Base-by-base conservation (phyloP, 2,888 invertebrate genomes). In the Coelogynopora nodosa region DNA sequence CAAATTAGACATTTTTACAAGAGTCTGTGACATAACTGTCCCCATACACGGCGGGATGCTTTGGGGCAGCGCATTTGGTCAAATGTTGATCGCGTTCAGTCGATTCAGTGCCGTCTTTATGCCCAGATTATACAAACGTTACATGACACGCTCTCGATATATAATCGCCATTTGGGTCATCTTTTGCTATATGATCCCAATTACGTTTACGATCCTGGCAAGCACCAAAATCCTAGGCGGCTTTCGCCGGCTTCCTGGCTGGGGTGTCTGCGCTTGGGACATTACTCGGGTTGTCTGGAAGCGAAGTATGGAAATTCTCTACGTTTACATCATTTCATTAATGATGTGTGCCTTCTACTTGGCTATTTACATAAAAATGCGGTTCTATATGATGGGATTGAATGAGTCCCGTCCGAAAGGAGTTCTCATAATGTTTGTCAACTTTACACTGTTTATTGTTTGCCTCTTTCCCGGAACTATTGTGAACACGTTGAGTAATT, bases 181-280 rank as follows among this genome's bases (percentile, higher is more conserved):
- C n/a, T 82, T 13, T 23, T 30, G 30, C 30, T 82, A 82, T 27
- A 5, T 82, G 1, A 82, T 82, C 10, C 82, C 82, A 26, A 82
- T 82, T 1, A 26, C 2, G 2, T 29, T 82, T 23, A n/a, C 82
- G 2, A 2, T 27, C 27, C 30, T 82, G 10, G 82, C 82, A 2
- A 31, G 30, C 27, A 26, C 30, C 2, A 31, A 2, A 13, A 27
- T 82, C 29, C 30, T 82, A 10, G 82, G 82, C 13, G 82, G 82
- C 1, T 82, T 82, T 30, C 30, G 82, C 10, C 13, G 82, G 30
- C 82, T 82, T 29, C 82, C 82, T 82, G 30, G 30, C 5, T 82
- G 82, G 82, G 82, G 82, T 2, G 26, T 82, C 13, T 82, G 82
- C 30, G 82, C 82, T 13, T 82, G 82, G 82, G 82, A 82, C 30